Evolutionary conservation across 2,888 invertebrate genomes (phyloP), one percentile per base, ranked within the genome.

Genomic region (Phalangium opilio): DNA sequence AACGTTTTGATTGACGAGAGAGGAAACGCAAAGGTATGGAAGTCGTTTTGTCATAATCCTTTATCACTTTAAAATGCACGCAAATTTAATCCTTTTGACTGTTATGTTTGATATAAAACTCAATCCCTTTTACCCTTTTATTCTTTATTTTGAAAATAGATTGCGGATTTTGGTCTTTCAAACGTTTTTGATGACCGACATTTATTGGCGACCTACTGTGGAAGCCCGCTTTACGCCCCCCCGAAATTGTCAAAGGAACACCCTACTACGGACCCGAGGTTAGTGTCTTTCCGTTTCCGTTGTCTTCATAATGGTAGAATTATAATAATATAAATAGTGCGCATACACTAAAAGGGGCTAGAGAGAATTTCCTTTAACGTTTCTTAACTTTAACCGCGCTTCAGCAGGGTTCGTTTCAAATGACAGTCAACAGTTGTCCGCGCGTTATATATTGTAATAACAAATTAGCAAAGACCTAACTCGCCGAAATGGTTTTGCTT

Each of bases 241-340:
- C 95, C 1, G 95, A 95, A 74, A 95, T 95, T 59, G 93, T 95
- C 35, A 87, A 87, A 70, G 93, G 95, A 53, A 86, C 84, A 8
- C 91, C 93, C 0, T 95, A 95, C 65, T 83, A 83, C 62, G 98
- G 98, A 5, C 96, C 96, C 3, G 96, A 98, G 76, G 93, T 80
- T 62, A 47, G 17, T 15, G n/a, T n/a, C n/a, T n/a, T 27, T 27
- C 27, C 8, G 8, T 27, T 27, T 27, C n/a, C n/a, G n/a, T n/a
- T n/a, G n/a, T n/a, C n/a, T n/a, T n/a, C n/a, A n/a, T n/a, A n/a
- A n/a, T n/a, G n/a, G n/a, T n/a, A n/a, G n/a, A n/a, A n/a, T n/a
- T n/a, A n/a, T n/a, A n/a, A n/a, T n/a, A n/a, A n/a, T n/a, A n/a
- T n/a, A n/a, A n/a, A n/a, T n/a, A n/a, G n/a, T n/a, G n/a, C n/a